A percentile compares a stretch with the other conserved stretches of the same genome.
These are phyloP conservation scores for Uromys caudimaculatus DNA, from an alignment of 2,797 vertebrate species.

Conservation along the genomic window DNA sequence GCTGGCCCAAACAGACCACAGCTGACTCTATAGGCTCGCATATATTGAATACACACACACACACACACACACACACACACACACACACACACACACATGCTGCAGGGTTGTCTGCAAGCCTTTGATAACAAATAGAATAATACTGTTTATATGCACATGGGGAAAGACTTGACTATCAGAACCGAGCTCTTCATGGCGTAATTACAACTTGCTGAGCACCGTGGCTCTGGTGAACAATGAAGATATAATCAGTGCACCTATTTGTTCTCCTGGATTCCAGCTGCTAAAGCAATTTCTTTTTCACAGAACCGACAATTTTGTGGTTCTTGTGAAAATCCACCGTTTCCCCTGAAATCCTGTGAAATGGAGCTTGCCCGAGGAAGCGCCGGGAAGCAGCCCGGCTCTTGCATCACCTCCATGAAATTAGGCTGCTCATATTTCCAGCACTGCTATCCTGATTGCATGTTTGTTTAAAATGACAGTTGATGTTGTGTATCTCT, in stretches of 20 bases:
- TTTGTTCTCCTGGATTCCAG: constrained; percentile 87
- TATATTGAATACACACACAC: neutral
- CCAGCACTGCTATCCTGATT: constrained; percentile 86
- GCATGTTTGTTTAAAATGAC: constrained; percentile 89
- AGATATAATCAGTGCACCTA: constrained; percentile 86
- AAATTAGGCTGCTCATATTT: constrained; percentile 87
- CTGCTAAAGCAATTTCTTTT: constrained; percentile 88
- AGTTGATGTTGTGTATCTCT: constrained; percentile 88
- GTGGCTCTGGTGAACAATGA: constrained; percentile 84
- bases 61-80: no score
- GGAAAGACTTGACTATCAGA: constrained; percentile 78
- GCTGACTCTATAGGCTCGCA: neutral
- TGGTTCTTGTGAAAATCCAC: constrained; percentile 81
- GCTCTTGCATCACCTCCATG: constrained; percentile 83
- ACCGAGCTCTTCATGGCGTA: constrained; percentile 81
- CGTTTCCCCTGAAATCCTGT: neutral
- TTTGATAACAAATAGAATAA: constrained; percentile 80
- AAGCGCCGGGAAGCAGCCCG: constrained; percentile 81
- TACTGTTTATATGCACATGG: constrained; percentile 71
- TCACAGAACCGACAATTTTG: constrained; percentile 85
- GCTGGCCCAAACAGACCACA: neutral
- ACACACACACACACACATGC: fast-evolving
- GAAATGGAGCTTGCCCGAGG: constrained; percentile 58
- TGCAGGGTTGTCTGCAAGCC: constrained; percentile 68
- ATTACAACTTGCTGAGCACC: constrained; percentile 84